phyloP scores from a whole-genome alignment of 2,888 invertebrate genomes.

The Cephus runcator region DNA sequence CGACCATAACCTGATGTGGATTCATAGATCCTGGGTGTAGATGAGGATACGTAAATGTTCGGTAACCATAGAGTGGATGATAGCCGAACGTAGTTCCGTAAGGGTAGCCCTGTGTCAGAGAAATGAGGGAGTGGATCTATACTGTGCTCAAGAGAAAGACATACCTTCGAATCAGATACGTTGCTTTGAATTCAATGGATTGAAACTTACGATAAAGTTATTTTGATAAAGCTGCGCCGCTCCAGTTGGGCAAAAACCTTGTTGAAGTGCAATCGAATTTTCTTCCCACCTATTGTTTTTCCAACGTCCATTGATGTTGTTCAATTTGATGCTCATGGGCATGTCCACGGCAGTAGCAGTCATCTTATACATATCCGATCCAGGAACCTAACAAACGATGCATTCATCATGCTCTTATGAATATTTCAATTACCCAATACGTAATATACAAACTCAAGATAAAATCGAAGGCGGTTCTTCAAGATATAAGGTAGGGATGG shows the following conservation, averaged over 20 bases:
- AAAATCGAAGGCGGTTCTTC: no score
- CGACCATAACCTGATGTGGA: background rate
- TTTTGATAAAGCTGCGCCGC: conserved; percentile 38
- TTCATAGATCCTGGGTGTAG: conserved; percentile 8
- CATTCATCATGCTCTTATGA: conserved; percentile 24
- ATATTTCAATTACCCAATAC: background rate
- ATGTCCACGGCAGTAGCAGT: conserved; percentile 23
- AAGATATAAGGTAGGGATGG: no score
- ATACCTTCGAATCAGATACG: no score
- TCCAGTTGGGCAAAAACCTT: conserved; percentile 37
- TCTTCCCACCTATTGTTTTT: conserved; percentile 36
- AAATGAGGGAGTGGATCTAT: no score
- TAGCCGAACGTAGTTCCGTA: conserved; percentile 31
- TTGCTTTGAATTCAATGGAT: background rate
- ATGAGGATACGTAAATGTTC: conserved; percentile 14
- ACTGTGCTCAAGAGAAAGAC: no score
- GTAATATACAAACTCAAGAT: no score
- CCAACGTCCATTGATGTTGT: conserved; percentile 35
- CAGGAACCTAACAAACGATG: conserved; percentile 17
- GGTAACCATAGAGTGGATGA: conserved; percentile 21
- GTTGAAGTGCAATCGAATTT: conserved; percentile 18
- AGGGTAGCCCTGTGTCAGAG: conserved; percentile 30
- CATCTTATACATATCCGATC: conserved; percentile 29
- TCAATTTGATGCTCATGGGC: conserved; percentile 19
- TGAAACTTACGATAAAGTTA: conserved; percentile 43